A percentile compares a stretch with the other conserved stretches of the same genome.
phyloP scores from a whole-genome alignment of 2,113 vertebrate genomes.

The Dunckerocampus dactyliophorus region DNA sequence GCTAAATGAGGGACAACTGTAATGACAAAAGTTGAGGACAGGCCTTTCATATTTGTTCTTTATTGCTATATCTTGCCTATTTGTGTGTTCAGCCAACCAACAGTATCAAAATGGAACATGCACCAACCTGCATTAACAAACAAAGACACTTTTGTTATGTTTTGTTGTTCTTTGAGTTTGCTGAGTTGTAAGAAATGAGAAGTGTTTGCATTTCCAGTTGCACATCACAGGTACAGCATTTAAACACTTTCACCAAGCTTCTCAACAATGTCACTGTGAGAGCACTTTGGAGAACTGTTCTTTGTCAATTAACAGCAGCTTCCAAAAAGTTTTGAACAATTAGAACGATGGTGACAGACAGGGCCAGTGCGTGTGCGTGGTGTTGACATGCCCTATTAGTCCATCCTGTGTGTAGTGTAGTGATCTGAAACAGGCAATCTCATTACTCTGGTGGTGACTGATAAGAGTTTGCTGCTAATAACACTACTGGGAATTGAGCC shows the following conservation, averaged over 20 bases:
- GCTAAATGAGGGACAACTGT: too few relatives aligned
- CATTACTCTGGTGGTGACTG: constrained; percentile 67
- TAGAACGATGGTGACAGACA: constrained; percentile 55
- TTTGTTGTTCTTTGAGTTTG: too few relatives aligned
- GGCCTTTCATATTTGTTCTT: too few relatives aligned
- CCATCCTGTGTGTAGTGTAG: constrained; percentile 56
- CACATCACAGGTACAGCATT: background rate
- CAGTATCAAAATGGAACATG: too few relatives aligned
- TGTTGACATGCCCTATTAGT: constrained; percentile 67
- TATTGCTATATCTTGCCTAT: too few relatives aligned
- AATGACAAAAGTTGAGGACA: too few relatives aligned
- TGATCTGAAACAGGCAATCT: constrained; percentile 62
- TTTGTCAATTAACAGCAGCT: constrained; percentile 58
- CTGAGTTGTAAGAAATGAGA: too few relatives aligned
- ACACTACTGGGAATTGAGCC: constrained; percentile 52
- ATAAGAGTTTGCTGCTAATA: constrained; percentile 66
- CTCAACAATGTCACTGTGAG: background rate
- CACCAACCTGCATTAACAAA: too few relatives aligned
- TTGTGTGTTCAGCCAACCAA: too few relatives aligned
- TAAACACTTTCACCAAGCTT: background rate
- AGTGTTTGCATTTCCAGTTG: background rate
- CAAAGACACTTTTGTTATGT: too few relatives aligned
- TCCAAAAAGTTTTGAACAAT: constrained; percentile 42
- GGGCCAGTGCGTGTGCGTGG: constrained; percentile 34
- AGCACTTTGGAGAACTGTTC: constrained; percentile 29